Evolutionary conservation across 2,113 vertebrate species (phyloP).

Genomic region (Callipepla californica): DNA sequence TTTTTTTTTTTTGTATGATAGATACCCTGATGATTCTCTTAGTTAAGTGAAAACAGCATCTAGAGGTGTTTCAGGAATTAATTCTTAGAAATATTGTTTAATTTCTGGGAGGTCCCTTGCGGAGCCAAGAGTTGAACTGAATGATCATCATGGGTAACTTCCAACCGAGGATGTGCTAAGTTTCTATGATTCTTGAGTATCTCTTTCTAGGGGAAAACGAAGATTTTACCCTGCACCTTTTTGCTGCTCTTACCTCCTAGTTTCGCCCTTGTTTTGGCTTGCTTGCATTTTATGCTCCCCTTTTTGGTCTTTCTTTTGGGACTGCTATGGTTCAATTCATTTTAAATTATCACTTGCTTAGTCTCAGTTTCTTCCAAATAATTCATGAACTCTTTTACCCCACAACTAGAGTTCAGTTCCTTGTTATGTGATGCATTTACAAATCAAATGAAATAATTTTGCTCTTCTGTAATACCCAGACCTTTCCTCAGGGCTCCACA

Average conservation of each 20-base stretch:
- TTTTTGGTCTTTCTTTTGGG: background rate
- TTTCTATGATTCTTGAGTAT: background rate
- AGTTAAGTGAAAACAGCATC: background rate
- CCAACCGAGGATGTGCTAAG: background rate
- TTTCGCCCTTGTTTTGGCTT: background rate
- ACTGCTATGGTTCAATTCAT: background rate
- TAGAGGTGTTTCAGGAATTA: background rate
- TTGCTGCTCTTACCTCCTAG: background rate
- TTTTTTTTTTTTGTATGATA: background rate
- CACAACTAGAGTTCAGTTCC: background rate
- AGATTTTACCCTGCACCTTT: background rate
- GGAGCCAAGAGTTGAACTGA: background rate
- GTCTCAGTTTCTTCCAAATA: background rate
- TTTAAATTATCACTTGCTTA: background rate
- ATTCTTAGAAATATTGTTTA: background rate
- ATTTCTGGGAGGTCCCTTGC: background rate
- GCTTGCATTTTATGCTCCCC: background rate
- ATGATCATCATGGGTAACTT: background rate
- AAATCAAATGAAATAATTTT: background rate
- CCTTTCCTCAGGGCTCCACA: background rate
- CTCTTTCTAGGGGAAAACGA: background rate
- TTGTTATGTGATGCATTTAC: background rate
- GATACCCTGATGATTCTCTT: background rate
- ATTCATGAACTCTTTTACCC: background rate
- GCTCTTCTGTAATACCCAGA: background rate